These are phyloP conservation scores for Heliconius aoede DNA, from an alignment of 2,888 invertebrate species.

Conservation along the genomic window DNA sequence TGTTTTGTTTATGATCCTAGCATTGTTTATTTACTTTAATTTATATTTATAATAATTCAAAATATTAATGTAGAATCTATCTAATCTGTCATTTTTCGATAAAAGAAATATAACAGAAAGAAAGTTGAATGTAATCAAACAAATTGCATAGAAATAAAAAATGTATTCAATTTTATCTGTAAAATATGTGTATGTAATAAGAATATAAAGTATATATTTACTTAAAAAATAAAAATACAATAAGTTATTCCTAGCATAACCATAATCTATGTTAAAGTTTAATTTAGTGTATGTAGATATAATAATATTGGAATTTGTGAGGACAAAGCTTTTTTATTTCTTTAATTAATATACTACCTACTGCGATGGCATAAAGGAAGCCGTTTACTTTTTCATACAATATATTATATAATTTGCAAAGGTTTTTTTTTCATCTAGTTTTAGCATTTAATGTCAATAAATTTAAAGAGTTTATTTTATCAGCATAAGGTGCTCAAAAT, in stretches of 20 bases:
- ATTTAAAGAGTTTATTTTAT: too few species aligned
- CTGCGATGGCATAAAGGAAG: too few species aligned
- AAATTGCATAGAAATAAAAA: not conserved
- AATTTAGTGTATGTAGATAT: not conserved
- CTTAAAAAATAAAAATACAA: not conserved
- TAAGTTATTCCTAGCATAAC: not conserved
- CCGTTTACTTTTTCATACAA: too few species aligned
- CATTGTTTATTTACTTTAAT: constrained; percentile 3
- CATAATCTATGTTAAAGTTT: not conserved
- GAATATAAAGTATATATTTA: not conserved
- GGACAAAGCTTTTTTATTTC: too few species aligned
- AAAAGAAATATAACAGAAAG: not conserved
- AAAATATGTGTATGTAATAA: not conserved
- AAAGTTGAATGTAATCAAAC: not conserved
- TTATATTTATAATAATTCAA: not conserved
- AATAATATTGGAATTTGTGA: not conserved
- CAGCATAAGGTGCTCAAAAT: too few species aligned
- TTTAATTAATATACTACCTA: too few species aligned
- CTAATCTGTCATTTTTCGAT: not conserved
- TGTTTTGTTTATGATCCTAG: not conserved
- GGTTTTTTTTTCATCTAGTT: too few species aligned
- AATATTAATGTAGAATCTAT: not conserved
- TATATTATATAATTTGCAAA: too few species aligned
- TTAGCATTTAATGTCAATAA: too few species aligned
- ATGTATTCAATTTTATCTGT: not conserved